Percentiles rank a stretch among this genome's conserved stretches.
These are phyloP conservation scores for Sarcophaga subvicina DNA, from an alignment of 2,888 invertebrate species.

Conservation along the genomic window DNA sequence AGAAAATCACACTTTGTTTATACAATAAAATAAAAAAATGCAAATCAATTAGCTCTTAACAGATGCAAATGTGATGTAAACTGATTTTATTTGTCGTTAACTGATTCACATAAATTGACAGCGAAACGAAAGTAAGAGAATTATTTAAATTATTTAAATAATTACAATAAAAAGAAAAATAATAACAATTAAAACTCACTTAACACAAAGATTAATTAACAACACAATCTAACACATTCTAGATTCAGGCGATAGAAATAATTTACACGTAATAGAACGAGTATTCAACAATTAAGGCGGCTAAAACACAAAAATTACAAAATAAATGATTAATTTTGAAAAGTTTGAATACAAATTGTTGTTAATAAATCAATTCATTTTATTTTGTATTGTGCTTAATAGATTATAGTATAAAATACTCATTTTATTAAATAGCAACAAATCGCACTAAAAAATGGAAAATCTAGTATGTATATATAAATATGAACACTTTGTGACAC, in stretches of 20 bases:
- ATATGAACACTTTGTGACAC: too few relatives aligned
- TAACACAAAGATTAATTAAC: not conserved
- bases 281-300: too few relatives aligned
- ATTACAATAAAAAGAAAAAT: not conserved
- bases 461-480: too few relatives aligned
- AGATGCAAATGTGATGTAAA: not conserved
- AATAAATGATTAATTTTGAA: not conserved
- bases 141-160: not conserved
- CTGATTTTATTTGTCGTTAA: not conserved
- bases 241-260: not conserved
- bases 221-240: not conserved
- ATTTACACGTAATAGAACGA: too few relatives aligned
- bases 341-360: not conserved
- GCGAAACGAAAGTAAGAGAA: not conserved
- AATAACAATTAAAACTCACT: not conserved
- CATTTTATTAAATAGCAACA: too few relatives aligned
- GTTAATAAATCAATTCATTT: too few relatives aligned
- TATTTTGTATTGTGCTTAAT: too few relatives aligned
- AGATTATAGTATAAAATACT: too few relatives aligned
- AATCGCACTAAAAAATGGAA: too few relatives aligned
- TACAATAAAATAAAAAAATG: too few relatives aligned
- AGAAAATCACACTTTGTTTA: too few relatives aligned
- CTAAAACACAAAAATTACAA: too few relatives aligned
- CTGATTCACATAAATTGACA: not conserved
- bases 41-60: not conserved